Base-by-base conservation (phyloP, 64 coral and sea anemone genomes). In the Exaiptasia diaphana region DNA sequence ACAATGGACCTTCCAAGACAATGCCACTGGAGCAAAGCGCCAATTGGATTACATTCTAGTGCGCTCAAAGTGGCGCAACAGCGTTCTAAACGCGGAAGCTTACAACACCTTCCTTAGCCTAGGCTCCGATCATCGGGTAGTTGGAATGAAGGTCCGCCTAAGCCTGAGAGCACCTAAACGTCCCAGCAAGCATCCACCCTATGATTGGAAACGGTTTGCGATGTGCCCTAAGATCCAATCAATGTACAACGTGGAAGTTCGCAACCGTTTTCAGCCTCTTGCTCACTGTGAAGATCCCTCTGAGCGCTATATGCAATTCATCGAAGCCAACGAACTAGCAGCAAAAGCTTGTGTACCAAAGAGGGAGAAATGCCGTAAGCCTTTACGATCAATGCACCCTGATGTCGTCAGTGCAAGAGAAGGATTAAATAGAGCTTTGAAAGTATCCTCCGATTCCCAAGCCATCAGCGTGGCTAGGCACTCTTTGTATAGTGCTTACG, bases 41-140 rank as follows among this genome's bases (percentile, higher is more conserved):
- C 72, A 50, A 26, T 45, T 75, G 41, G 72, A 53, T 26, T 53
- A 48, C 34, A 75, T 53, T 25, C 23, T 72, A 4, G 37, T 72
- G 4, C 34, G 68, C 12, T 17, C 11, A 20, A 50, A 75, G 11
- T 38, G 7, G 60, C 24, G 76, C 10, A 75, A 75, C 41, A 75
- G 72, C 48, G 45, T 75, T 30, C n/a, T 75, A 1, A 75, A 75
- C 14, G 42, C 72, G 15, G 5, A 75, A 48, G 41, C 72, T 2
- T 64, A 64, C 26, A 53, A 17, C 21, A 33, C 7, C 1, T 76
- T 76, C 42, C 2, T 26, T 3, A 53, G 65, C 29, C n/a, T 68
- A 37, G 53, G 38, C 37, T 79, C 76, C 11, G 76, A 64, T 26
- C 52, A 79, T 60, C 53, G 76, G 17, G 76, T 79, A 40, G 76